Evolutionary conservation across 2,113 vertebrate species (phyloP).

Genomic region (Esox niger): DNA sequence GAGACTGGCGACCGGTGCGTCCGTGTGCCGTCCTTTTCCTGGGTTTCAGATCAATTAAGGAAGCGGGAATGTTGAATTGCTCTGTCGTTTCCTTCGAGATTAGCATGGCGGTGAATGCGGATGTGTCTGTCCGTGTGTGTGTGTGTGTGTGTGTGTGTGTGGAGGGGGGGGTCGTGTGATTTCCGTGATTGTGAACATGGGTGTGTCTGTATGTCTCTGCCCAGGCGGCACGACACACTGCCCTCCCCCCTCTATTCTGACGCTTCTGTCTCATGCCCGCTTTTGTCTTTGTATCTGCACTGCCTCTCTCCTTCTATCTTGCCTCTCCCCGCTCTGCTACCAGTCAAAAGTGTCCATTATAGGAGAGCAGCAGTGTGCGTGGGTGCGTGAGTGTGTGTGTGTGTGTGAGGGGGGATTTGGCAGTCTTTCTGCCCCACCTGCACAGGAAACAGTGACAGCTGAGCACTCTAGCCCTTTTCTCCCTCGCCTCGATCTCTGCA

Average conservation of each 20-base stretch:
- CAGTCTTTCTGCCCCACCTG: conserved; percentile 75
- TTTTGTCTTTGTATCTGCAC: conserved; percentile 48
- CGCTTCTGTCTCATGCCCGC: conserved; percentile 45
- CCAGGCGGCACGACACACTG: background rate
- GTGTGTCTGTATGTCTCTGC: background rate
- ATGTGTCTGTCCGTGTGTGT: too few relatives aligned
- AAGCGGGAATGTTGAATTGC: conserved; percentile 55
- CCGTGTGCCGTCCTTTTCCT: conserved; percentile 42
- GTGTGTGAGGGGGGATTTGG: conserved; percentile 73
- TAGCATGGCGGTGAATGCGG: conserved; percentile 58
- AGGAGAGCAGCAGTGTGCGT: too few relatives aligned
- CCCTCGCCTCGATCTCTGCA: conserved; percentile 52
- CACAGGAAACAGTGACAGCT: conserved; percentile 81
- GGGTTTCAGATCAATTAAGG: too few relatives aligned
- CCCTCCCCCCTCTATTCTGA: conserved; percentile 22
- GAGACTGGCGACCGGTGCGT: conserved; percentile 14
- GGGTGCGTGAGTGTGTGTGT: conserved; percentile 77
- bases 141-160: conserved; percentile 60
- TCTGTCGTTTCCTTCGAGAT: conserved; percentile 13
- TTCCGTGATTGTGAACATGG: conserved; percentile 4
- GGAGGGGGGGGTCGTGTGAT: too few relatives aligned
- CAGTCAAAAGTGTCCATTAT: conserved; percentile 79
- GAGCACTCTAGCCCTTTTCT: conserved; percentile 58
- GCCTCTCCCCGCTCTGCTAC: conserved; percentile 61
- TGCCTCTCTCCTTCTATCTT: conserved; percentile 27